phyloP scores from a whole-genome alignment of 2,888 invertebrate species.

The Acleris emargana region DNA sequence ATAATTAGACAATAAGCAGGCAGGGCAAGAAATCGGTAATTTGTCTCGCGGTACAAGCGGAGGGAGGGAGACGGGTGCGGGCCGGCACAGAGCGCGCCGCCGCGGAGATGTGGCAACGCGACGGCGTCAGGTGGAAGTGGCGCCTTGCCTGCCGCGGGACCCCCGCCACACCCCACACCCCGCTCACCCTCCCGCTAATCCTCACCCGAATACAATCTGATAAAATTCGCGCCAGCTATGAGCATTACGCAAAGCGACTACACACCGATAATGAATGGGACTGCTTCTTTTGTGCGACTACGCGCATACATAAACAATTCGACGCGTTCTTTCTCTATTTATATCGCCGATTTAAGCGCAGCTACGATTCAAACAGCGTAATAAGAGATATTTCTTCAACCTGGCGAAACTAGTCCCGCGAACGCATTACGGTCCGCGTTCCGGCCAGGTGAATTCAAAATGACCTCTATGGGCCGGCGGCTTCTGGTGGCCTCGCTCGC shows the following conservation, averaged over 20 bases:
- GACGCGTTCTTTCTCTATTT: constrained; percentile 57
- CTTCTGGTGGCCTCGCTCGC: constrained; percentile 79
- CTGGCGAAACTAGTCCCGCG: constrained; percentile 82
- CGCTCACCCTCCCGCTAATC: constrained; percentile 71
- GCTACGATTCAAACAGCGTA: constrained; percentile 61
- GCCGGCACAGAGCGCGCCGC: constrained; percentile 72
- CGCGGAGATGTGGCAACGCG: constrained; percentile 81
- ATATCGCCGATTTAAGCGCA: constrained; percentile 65
- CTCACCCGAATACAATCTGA: constrained; percentile 81
- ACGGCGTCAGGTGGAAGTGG: constrained; percentile 83
- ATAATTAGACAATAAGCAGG: constrained; percentile 82
- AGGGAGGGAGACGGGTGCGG: constrained; percentile 67
- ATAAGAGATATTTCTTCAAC: constrained; percentile 82
- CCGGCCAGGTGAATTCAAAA: constrained; percentile 82
- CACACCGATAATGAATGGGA: constrained; percentile 78
- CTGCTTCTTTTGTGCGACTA: constrained; percentile 56
- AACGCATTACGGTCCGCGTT: constrained; percentile 81
- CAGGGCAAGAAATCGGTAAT: constrained; percentile 81
- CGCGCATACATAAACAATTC: constrained; percentile 63
- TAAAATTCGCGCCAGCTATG: constrained; percentile 83
- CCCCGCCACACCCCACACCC: constrained; percentile 42
- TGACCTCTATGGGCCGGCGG: constrained; percentile 83
- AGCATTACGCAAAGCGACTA: constrained; percentile 81
- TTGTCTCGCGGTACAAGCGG: constrained; percentile 79
- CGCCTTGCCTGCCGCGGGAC: constrained; percentile 59